Base-by-base conservation (phyloP, 1,140 invertebrate genomes). In the Apocrypta bakeri region DNA sequence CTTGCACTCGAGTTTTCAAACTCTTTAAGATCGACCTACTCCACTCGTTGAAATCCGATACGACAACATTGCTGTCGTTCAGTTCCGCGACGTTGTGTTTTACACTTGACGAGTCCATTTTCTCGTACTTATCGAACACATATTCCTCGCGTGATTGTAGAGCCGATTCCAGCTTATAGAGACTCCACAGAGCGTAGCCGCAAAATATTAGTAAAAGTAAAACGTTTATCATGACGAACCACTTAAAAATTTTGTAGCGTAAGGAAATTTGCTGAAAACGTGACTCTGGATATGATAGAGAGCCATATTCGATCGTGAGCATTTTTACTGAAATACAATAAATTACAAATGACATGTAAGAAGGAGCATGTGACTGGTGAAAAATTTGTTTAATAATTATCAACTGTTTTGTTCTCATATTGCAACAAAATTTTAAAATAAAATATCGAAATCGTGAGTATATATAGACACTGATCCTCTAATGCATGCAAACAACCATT, bases 161-260 rank as follows among this genome's bases (percentile, higher is more conserved):
- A 31, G 33, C 68, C 6, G 8, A 71, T 40, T 77, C 61, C 0
- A 83, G 24, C 17, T 63, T 24, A n/a, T 83, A 78, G n/a, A 83
- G 25, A 27, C 33, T 78, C 37, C 69, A 77, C 7, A 83, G 25
- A 29, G 81, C 75, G 24, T 73, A 83, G 9, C 66, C 29, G 14
- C 66, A 78, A 64, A 83, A 78, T 17, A 77, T 63, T 4, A 83
- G 11, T 25, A 83, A 31, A 25, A 78, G 27, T 21, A 77, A 24
- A 12, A 82, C 37, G n/a, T 82, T 82, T 6, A 82, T 61, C 4
- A 14, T 69, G 24, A 77, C n/a, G 14, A 76, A 82, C 81, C 81
- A 82, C 48, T 77, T 82, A 27, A 82, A 77, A 29, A 75, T 4
- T 1, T 75, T 64, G 25, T 68, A 75, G n/a, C 42, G 56, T 27